phyloP scores from a whole-genome alignment of 2,888 invertebrate genomes.

The Rapana venosa region DNA sequence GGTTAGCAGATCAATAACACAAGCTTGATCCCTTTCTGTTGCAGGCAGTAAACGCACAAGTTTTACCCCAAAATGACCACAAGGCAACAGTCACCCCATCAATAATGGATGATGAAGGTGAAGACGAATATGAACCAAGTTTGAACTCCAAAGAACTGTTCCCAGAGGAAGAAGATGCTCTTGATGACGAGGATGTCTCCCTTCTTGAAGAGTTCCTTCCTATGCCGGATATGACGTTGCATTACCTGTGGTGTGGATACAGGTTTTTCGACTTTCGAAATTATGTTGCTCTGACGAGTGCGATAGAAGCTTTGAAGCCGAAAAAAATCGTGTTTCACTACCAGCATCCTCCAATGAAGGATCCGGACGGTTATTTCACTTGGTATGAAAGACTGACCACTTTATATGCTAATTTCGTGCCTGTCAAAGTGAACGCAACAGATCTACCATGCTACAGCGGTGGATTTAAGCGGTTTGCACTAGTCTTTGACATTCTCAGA shows the following conservation, averaged over 20 bases:
- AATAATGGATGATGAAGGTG: not conserved
- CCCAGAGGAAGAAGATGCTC: constrained; percentile 18
- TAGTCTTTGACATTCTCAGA: constrained; percentile 42
- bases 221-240: constrained; percentile 34
- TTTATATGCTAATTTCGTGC: constrained; percentile 35
- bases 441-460: constrained; percentile 10
- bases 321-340: constrained; percentile 46
- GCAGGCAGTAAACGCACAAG: not conserved
- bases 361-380: constrained; percentile 45
- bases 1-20: not conserved
- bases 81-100: not conserved
- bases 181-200: constrained; percentile 15
- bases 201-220: constrained; percentile 1
- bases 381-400: constrained; percentile 43
- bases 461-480: constrained; percentile 35
- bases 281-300: constrained; percentile 46
- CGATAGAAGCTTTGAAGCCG: constrained; percentile 42
- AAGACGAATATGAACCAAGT: not conserved
- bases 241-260: constrained; percentile 48
- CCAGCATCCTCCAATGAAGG: constrained; percentile 37
- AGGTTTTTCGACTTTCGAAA: constrained; percentile 47
- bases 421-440: constrained; percentile 37
- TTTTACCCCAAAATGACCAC: not conserved
- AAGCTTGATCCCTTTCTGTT: not conserved
- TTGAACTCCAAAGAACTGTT: not conserved